A percentile compares a stretch with the other conserved stretches of the same genome.
These are phyloP conservation scores for Scatophagus argus DNA, from an alignment of 2,113 vertebrate genomes.

Conservation along the genomic window DNA sequence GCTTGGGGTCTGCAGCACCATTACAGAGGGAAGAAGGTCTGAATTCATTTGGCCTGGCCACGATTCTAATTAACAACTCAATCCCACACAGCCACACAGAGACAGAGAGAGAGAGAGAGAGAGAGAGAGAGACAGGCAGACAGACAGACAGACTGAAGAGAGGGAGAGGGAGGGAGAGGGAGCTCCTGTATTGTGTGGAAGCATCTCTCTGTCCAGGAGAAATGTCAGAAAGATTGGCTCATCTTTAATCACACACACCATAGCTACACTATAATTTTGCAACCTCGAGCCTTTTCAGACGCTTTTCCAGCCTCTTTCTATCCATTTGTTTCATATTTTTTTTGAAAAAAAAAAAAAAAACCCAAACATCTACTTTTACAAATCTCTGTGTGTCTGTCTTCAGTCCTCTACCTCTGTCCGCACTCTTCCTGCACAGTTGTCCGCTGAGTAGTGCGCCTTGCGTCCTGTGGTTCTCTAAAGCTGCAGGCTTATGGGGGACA, in stretches of 20 bases:
- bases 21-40: conserved; percentile 82
- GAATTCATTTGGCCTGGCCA: conserved; percentile 84
- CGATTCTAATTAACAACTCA: conserved; percentile 86
- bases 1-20: conserved; percentile 82
- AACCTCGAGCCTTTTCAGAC: conserved; percentile 27
- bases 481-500: conserved; percentile 75
- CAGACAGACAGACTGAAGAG: conserved; percentile 3
- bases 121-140: conserved; percentile 22
- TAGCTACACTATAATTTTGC: conserved; percentile 27
- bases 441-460: conserved; percentile 33
- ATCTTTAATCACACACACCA: conserved; percentile 64
- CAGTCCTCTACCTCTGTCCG: conserved; percentile 18
- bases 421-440: conserved; percentile 47
- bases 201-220: conserved; percentile 53
- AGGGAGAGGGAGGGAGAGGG: conserved; percentile 7
- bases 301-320: conserved; percentile 22
- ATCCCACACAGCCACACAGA: conserved; percentile 75
- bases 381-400: conserved; percentile 7
- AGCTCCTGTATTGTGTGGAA: conserved; percentile 43
- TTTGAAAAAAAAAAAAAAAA: conserved; percentile 11
- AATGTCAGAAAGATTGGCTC: conserved; percentile 63
- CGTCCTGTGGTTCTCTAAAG: conserved; percentile 70
- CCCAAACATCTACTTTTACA: conserved; percentile 24
- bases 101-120: conserved; percentile 5
- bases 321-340: conserved; percentile 32